These are phyloP conservation scores for Rhadina sibilatrix DNA, from an alignment of 2,113 vertebrate genomes.

Conservation along the genomic window DNA sequence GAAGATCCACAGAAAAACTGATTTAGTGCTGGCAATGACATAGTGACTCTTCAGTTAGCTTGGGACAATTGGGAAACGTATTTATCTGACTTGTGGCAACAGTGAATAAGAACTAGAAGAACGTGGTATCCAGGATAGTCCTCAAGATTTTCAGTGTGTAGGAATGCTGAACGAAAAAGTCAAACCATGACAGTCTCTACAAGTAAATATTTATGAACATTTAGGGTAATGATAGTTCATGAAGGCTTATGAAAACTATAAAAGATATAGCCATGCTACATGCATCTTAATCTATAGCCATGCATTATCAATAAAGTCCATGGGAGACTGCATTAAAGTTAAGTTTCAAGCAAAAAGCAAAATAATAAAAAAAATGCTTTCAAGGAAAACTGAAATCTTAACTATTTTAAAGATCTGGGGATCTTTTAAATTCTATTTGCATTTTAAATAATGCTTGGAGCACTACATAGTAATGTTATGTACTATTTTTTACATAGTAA, in stretches of 20 bases:
- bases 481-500: neutral
- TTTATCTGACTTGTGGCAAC: neutral
- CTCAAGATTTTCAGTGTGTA: slow-evolving; percentile 5
- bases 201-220: slow-evolving; percentile 31
- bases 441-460: slow-evolving; percentile 46
- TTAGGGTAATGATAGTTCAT: slow-evolving; percentile 37
- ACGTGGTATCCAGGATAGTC: neutral
- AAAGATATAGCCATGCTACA: slow-evolving; percentile 71
- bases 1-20: neutral
- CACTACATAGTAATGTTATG: neutral
- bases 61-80: neutral
- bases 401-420: neutral
- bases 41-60: neutral
- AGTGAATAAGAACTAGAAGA: neutral
- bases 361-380: slow-evolving; percentile 4
- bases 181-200: neutral
- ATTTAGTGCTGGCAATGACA: neutral
- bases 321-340: slow-evolving; percentile 49
- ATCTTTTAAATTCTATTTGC: slow-evolving; percentile 2
- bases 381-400: neutral
- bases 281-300: slow-evolving; percentile 67
- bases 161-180: neutral
- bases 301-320: slow-evolving; percentile 68
- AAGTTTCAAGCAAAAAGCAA: slow-evolving; percentile 39
- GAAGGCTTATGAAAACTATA: slow-evolving; percentile 53